Evolutionary conservation across 2,797 vertebrate species (phyloP), one percentile per base, ranked within the genome.

Genomic region (Peromyscus attwateri): DNA sequence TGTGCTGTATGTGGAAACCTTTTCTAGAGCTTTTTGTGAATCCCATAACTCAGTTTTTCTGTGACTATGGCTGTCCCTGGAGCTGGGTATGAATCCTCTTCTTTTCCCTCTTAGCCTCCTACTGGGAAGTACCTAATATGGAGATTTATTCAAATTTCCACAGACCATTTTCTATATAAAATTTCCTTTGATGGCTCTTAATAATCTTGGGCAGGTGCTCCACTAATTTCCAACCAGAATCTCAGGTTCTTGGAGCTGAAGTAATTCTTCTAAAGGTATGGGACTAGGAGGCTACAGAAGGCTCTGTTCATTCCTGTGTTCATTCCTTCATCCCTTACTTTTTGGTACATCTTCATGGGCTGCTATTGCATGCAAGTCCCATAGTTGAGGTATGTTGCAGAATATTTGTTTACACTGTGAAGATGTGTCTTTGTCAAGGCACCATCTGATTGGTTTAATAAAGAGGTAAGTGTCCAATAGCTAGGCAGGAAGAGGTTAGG

Each of bases 1-100:
- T 31, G 0, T 57, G 46, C 64, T 34, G 49, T 25, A 0, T 62
- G 17, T 49, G 68, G 37, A 84, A 52, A 62, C 14, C 0, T 73
- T 87, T 57, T 52, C 27, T 73, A 37, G 17, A 81, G 31, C 3
- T 3, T 17, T 27, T 29, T 23, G 29, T 37, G 2, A 19, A 8
- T 40, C 12, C 17, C 0, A 0, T n/a, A 16, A 2, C 0, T 2
- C 19, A 57, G 9, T 52, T 73, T 66, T 46, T 27, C 55, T 49
- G 3, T 79, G 43, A 46, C 31, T 34, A 2, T 16, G 4, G 8
- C 46, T 49, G 1, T 16, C 34, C 27, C 0, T 55, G 2, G 0
- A 16, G 62, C 25, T 29, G 1, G n/a, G 7, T 21, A 0, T 21
- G 23, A 37, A 14, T 19, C 87, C 46, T 25, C 21, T 66, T 80